Conservation (phyloP, 2,113 vertebrate species). For the Suricata suricatta region DNA sequence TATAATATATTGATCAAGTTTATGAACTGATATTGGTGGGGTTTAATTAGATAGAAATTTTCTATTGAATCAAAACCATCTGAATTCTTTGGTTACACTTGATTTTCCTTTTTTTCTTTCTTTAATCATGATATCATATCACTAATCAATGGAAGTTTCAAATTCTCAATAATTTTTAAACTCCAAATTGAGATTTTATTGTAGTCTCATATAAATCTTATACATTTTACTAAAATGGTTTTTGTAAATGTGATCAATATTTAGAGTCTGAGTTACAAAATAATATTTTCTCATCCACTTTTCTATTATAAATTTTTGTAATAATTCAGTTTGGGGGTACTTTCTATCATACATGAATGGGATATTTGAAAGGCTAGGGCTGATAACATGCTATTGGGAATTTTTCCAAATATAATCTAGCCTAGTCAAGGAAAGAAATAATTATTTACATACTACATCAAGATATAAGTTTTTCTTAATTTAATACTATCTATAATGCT, state of each 20-base stretch:
- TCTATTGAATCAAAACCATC: neutral
- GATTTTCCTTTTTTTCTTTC: neutral
- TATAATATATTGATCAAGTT: neutral
- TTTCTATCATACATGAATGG: neutral
- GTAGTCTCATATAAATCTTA: neutral
- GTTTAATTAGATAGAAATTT: neutral
- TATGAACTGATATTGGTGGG: neutral
- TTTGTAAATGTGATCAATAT: neutral
- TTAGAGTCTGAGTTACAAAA: neutral
- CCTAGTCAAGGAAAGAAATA: neutral
- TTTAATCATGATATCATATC: neutral
- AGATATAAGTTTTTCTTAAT: neutral
- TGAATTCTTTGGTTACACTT: neutral
- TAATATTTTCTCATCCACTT: neutral
- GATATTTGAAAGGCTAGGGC: neutral
- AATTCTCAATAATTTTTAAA: neutral
- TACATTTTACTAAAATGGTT: neutral
- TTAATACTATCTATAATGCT: neutral
- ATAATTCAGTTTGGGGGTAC: neutral
- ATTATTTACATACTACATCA: neutral
- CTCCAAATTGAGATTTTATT: neutral
- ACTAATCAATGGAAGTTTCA: neutral
- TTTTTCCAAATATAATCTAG: neutral
- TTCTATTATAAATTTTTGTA: neutral
- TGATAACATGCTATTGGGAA: neutral